These are phyloP conservation scores for Struthio camelus DNA, from an alignment of 2,113 vertebrate genomes.

Conservation along the genomic window DNA sequence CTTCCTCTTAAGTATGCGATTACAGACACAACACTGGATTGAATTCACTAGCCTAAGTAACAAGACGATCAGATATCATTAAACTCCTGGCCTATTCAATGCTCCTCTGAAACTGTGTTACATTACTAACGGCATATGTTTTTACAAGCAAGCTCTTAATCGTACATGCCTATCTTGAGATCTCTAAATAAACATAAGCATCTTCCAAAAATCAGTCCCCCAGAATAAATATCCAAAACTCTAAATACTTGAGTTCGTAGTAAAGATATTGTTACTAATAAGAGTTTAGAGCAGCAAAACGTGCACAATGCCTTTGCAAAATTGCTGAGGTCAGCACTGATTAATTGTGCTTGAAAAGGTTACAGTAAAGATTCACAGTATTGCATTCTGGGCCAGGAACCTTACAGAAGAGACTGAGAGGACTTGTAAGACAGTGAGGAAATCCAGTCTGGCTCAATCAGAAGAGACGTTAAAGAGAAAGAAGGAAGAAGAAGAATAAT, in stretches of 20 bases:
- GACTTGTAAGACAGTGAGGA: not conserved
- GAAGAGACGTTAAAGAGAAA: not conserved
- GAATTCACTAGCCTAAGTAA: not conserved
- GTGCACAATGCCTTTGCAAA: not conserved
- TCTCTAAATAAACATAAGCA: not conserved
- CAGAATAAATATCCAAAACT: not conserved
- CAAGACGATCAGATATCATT: not conserved
- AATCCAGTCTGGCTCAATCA: not conserved
- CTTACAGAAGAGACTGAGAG: not conserved
- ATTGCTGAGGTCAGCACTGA: not conserved
- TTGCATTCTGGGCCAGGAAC: not conserved
- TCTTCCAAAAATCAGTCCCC: not conserved
- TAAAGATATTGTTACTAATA: not conserved
- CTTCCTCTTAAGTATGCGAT: not conserved
- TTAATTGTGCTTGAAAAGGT: not conserved
- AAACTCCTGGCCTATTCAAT: not conserved
- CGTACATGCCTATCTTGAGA: not conserved
- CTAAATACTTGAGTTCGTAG: not conserved
- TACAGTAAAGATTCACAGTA: not conserved
- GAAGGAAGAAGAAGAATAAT: accelerated
- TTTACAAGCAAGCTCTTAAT: not conserved
- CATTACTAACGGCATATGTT: not conserved
- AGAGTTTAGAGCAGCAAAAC: not conserved
- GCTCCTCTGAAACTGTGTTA: not conserved
- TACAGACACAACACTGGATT: not conserved